Evolutionary conservation across 2,113 vertebrate genomes (phyloP), one percentile per base, ranked within the genome.

Genomic region (Pongo abelii): DNA sequence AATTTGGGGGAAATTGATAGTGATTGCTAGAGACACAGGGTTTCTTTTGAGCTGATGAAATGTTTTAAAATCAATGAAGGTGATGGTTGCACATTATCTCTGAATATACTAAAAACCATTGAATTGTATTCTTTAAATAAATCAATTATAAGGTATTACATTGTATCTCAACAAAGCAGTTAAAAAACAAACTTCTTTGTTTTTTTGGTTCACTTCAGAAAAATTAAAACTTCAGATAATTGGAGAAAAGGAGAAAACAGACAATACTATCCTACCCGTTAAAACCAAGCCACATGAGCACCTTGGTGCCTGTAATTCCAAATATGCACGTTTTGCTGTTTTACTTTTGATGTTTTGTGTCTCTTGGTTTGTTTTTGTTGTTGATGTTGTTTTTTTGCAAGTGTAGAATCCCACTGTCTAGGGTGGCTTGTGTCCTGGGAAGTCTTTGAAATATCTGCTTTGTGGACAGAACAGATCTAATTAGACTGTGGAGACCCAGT

Each of bases 381-480:
- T 5, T 13, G 5, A 5, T 23, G 64, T 1, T 46, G 9, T 8
- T n/a, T 38, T 46, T 61, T 25, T 32, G 43, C 9, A 27, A 38
- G 13, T 16, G 23, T 48, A 16, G 61, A 48, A 50, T 88, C 22
- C 35, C 48, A 1, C 12, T 13, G 40, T 2, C 20, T 46, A 11
- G 27, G 40, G 78, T 5, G n/a, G 35, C 40, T 9, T 32, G 46
- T 57, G 80, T 57, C 90, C 85, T 48, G n/a, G 84, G n/a, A 59
- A 89, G 70, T 32, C 84, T 92, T 89, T 50, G 80, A 79, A 67
- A 67, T 32, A 3, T 57, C 78, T 52, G 64, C n/a, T 57, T 84
- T 85, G 84, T 48, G 85, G 72, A 67, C n/a, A 74, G 46, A 64
- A 48, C 16, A 7, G 38, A 55, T 30, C 32, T 16, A 67, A 80